A percentile compares a stretch with the other conserved stretches of the same genome.
phyloP scores from a whole-genome alignment of 2,797 vertebrate genomes.

The Poeciliopsis infans region DNA sequence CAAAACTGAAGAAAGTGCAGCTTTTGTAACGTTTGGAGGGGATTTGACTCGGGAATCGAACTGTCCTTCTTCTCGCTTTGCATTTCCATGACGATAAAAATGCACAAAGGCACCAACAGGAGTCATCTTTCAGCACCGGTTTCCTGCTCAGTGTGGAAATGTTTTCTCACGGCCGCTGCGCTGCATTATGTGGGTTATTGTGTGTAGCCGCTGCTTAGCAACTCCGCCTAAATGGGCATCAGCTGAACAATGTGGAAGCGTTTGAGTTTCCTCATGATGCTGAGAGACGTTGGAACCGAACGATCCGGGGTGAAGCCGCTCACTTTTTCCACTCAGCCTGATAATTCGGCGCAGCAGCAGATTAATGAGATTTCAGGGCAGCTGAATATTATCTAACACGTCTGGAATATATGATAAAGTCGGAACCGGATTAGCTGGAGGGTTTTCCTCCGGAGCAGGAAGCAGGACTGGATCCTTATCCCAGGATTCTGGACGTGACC shows the following conservation, averaged over 20 bases:
- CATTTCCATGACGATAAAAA: slow-evolving; percentile 39
- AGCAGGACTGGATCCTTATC: slow-evolving; percentile 5
- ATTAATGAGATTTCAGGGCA: slow-evolving; percentile 27
- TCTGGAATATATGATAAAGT: neutral
- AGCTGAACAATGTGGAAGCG: slow-evolving; percentile 57
- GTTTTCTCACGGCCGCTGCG: slow-evolving; percentile 67
- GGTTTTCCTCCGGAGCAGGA: slow-evolving; percentile 15
- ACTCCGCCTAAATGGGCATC: slow-evolving; percentile 62
- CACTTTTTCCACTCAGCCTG: slow-evolving; percentile 48
- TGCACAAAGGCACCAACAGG: neutral
- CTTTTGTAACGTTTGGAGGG: neutral
- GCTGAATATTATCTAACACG: neutral
- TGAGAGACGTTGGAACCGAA: slow-evolving; percentile 73
- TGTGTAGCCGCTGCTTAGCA: slow-evolving; percentile 70
- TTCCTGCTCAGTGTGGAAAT: slow-evolving; percentile 51
- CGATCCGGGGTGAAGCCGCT: slow-evolving; percentile 49
- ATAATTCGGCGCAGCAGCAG: slow-evolving; percentile 35
- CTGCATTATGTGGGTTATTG: slow-evolving; percentile 54
- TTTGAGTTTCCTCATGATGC: slow-evolving; percentile 63
- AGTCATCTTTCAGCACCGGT: slow-evolving; percentile 18
- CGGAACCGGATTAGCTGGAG: neutral
- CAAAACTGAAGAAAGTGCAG: slow-evolving; percentile 1
- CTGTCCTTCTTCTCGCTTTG: neutral
- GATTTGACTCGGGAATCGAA: neutral
- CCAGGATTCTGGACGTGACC: slow-evolving; percentile 9